Evolutionary conservation across 2,888 invertebrate species (phyloP).

Genomic region (Mesorhabditis sp.): DNA sequence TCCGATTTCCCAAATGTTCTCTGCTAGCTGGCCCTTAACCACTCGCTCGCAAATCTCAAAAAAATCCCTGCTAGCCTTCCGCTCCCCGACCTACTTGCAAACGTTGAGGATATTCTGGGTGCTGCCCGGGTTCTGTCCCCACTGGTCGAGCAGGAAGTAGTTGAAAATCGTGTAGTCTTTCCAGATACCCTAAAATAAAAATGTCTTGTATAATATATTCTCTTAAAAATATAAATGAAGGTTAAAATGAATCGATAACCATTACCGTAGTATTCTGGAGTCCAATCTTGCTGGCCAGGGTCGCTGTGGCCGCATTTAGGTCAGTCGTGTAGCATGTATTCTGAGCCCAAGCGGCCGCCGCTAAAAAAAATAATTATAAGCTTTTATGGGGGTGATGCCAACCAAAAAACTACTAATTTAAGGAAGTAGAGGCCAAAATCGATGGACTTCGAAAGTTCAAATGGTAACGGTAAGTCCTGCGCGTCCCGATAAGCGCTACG

Average conservation of each 20-base stretch:
- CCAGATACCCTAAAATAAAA: background rate
- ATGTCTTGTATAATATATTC: too few relatives aligned
- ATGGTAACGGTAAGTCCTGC: too few relatives aligned
- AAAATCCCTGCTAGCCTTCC: background rate
- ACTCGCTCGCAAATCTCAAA: background rate
- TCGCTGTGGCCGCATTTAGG: background rate
- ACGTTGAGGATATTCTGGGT: background rate
- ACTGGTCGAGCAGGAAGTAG: conserved; percentile 4
- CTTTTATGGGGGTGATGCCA: too few relatives aligned
- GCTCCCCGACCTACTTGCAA: background rate
- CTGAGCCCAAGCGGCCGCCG: background rate
- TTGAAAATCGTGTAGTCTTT: conserved; percentile 6
- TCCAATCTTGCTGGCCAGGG: background rate
- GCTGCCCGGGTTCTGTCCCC: background rate
- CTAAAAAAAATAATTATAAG: too few relatives aligned
- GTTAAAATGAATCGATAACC: background rate
- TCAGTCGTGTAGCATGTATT: background rate
- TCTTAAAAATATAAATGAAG: too few relatives aligned
- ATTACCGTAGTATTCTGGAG: background rate
- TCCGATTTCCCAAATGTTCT: too few relatives aligned
- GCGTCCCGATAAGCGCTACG: too few relatives aligned
- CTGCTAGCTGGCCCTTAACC: too few relatives aligned
- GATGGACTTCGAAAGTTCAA: too few relatives aligned
- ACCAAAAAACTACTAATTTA: too few relatives aligned
- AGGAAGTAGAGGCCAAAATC: too few relatives aligned